phyloP scores from a whole-genome alignment of 2,888 invertebrate species.

The Proisotoma minuta region DNA sequence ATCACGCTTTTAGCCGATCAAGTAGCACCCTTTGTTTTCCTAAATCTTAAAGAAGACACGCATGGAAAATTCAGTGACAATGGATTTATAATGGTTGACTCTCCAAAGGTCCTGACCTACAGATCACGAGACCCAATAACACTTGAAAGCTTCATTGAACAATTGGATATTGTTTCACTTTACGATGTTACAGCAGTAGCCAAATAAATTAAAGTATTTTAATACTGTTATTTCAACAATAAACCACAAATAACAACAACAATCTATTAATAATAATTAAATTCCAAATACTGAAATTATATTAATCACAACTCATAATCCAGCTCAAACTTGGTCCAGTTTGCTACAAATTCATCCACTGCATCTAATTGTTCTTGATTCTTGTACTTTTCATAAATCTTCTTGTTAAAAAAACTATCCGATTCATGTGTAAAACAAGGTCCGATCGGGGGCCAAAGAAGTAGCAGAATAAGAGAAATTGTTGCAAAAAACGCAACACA shows the following conservation, averaged over 20 bases:
- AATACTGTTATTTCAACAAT: too few species aligned
- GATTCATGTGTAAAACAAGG: not conserved
- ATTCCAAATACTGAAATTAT: too few species aligned
- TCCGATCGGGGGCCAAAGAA: not conserved
- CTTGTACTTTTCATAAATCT: not conserved
- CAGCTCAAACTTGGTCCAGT: not conserved
- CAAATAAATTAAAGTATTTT: too few species aligned
- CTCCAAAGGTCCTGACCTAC: conserved; percentile 48
- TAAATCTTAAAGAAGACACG: conserved; percentile 59
- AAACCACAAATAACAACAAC: too few species aligned
- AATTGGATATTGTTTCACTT: conserved; percentile 28
- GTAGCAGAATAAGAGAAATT: not conserved
- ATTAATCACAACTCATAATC: too few species aligned
- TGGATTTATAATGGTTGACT: conserved; percentile 58
- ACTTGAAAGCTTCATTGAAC: conserved; percentile 16
- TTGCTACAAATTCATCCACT: not conserved
- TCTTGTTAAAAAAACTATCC: not conserved
- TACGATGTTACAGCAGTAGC: conserved; percentile 26
- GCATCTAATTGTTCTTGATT: not conserved
- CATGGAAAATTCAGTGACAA: conserved; percentile 70
- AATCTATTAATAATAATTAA: too few species aligned
- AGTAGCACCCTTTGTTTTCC: conserved; percentile 63
- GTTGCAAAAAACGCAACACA: not conserved
- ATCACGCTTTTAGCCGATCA: conserved; percentile 54
- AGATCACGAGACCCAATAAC: conserved; percentile 27